Base-by-base conservation (phyloP, 2,888 invertebrate genomes). In the Lasioglossum leucozonium region DNA sequence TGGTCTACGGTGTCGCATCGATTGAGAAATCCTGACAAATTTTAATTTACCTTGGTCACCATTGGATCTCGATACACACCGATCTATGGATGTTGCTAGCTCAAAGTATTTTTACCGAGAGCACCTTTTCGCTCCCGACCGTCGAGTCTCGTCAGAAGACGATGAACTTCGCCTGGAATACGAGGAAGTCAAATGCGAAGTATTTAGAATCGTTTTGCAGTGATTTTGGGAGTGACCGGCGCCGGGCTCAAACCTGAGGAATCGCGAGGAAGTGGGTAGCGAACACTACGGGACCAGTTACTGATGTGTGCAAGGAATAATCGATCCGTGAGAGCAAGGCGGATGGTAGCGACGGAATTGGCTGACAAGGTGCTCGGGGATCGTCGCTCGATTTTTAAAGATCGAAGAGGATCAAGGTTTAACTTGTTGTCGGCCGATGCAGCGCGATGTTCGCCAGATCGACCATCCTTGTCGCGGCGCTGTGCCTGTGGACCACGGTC, bases 401-500 rank as follows among this genome's bases (percentile, higher is more conserved):
- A 62, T 69, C 69, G 77, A 72, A 65, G 34, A 72, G 75, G 62
- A 44, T 81, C 81, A 82, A 79, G 77, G 89, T 91, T 90, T 89
- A 80, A 81, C 69, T 82, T 72, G 75, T 80, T 79, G 80, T 81
- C 83, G 81, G 83, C 79, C 81, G 85, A 93, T 93, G 93, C 88
- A 92, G 90, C 92, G 93, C 91, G 86, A 93, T 93, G 93, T 91
- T 91, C 77, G 86, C 84, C 84, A 86, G 89, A 82, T 91, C 84
- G 85, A 51, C 77, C 86, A 86, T 92, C 84, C 87, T 90, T 80
- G 82, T 89, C 80, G 82, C 88, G 84, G 89, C 91, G 82, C 82
- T 90, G 73, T 92, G 90, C 88, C 90, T 93, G 77, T 87, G 91
- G 62, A 84, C 88, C 72, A 88, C 87, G 75, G 87, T 87, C 72